These are phyloP conservation scores for Coremacera marginata DNA, from an alignment of 2,888 invertebrate species.

Conservation along the genomic window DNA sequence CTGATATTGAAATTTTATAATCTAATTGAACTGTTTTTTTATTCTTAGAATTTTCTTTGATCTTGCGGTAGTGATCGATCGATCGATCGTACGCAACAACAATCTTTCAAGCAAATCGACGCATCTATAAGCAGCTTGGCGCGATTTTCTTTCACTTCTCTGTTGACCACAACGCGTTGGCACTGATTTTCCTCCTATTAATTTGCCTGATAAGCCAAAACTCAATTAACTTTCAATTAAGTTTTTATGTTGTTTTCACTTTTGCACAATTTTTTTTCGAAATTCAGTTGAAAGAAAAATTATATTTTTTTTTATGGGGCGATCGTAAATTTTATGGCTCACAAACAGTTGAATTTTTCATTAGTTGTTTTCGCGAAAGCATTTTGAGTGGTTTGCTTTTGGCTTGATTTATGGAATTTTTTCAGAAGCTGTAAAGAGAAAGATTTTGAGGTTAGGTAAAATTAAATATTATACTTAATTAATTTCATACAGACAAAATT, in stretches of 20 bases:
- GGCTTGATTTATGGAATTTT: not conserved
- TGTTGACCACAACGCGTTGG: conserved; percentile 21
- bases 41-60: conserved; percentile 19
- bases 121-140: conserved; percentile 63
- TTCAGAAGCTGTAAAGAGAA: no score
- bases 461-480: no score
- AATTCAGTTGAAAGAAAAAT: conserved; percentile 10
- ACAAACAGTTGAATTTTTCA: conserved; percentile 18
- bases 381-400: conserved; percentile 4
- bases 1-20: conserved; percentile 25
- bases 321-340: conserved; percentile 39
- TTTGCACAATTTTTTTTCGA: conserved; percentile 15
- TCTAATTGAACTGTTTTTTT: conserved; percentile 24
- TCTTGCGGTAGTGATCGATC: conserved; percentile 19
- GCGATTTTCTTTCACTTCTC: conserved; percentile 40
- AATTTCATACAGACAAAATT: no score
- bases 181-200: conserved; percentile 24
- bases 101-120: conserved; percentile 63
- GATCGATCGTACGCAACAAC: not conserved
- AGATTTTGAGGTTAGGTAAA: no score
- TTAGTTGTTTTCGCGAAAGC: not conserved
- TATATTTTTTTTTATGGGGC: conserved; percentile 2
- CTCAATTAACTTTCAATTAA: conserved; percentile 37
- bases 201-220: conserved; percentile 22
- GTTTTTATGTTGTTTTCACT: conserved; percentile 32